Base-by-base conservation (phyloP, 2,888 invertebrate genomes). In the Tinea trinotella region DNA sequence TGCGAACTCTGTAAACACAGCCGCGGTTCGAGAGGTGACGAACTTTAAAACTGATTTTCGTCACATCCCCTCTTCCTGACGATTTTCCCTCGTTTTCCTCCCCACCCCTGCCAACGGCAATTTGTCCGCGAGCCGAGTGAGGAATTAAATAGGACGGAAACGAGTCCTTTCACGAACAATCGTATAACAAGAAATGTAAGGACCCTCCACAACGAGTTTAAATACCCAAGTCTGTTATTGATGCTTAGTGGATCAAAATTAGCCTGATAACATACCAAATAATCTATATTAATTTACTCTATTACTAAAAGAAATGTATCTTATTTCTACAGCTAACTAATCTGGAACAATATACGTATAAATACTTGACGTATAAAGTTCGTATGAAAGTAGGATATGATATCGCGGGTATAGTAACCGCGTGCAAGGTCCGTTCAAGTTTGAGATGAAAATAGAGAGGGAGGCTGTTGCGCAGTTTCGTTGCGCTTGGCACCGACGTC, bases 91-190 rank as follows among this genome's bases (percentile, higher is more conserved):
- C 19, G 40, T 6, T 35, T 40, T 20, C 10, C 15, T 24, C 40
- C 19, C 36, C 15, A 12, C 52, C 12, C 20, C 53, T 36, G 40
- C 50, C 50, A 12, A n/a, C 24, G 13, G 50, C 44, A 53, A 53
- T 40, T 53, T 53, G 53, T 52, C 52, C 20, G 52, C 19, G 35
- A 52, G 15, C 22, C 15, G 52, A 53, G 40, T 54, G 56, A 54
- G 59, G 62, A 61, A 62, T 66, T 65, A 63, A 69, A 68, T 66
- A 64, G 68, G 61, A 59, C 61, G 66, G 63, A 68, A 70, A 57
- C 58, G 60, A 64, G 61, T 60, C 60, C 65, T 63, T 61, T 46
- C 44, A 19, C 52, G 49, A 52, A 15, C 35, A 52, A 52, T 52
- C 52, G 24, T 17, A 35, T 18, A 48, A 48, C 48, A 50, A 24